Conservation (phyloP, 1,140 invertebrate species). For the Neuroterus valhalla region DNA sequence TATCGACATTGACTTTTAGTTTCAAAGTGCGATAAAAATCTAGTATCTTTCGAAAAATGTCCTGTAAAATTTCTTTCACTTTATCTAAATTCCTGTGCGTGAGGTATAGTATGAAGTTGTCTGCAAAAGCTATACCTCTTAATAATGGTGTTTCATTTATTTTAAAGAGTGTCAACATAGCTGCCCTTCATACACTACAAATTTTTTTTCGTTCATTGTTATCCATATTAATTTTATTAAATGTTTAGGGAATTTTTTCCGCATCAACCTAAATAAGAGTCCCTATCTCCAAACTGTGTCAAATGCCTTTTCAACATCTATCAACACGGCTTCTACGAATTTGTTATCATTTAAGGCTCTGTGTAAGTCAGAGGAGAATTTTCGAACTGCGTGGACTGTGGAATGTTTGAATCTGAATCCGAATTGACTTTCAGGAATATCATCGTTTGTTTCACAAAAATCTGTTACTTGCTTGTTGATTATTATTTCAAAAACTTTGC, state of each 20-base stretch:
- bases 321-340: too few relatives aligned
- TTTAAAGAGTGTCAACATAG: constrained; percentile 20
- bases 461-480: constrained; percentile 30
- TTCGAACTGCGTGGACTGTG: too few relatives aligned
- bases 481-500: constrained; percentile 38
- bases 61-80: constrained; percentile 1
- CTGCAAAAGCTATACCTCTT: constrained; percentile 22
- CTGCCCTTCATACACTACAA: constrained; percentile 40
- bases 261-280: constrained; percentile 46
- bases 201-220: constrained; percentile 33
- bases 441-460: constrained; percentile 35
- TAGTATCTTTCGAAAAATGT: constrained; percentile 21
- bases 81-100: not conserved
- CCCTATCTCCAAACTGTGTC: constrained; percentile 47
- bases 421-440: constrained; percentile 19
- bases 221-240: constrained; percentile 32
- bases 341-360: too few relatives aligned
- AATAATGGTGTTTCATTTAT: not conserved
- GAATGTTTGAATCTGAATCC: too few relatives aligned
- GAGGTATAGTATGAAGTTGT: constrained; percentile 32
- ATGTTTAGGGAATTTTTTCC: constrained; percentile 36
- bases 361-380: too few relatives aligned
- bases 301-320: too few relatives aligned
- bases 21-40: constrained; percentile 35
- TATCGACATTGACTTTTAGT: constrained; percentile 19